Base-by-base conservation (phyloP, 2,888 invertebrate species). In the Anthrax anthrax region DNA sequence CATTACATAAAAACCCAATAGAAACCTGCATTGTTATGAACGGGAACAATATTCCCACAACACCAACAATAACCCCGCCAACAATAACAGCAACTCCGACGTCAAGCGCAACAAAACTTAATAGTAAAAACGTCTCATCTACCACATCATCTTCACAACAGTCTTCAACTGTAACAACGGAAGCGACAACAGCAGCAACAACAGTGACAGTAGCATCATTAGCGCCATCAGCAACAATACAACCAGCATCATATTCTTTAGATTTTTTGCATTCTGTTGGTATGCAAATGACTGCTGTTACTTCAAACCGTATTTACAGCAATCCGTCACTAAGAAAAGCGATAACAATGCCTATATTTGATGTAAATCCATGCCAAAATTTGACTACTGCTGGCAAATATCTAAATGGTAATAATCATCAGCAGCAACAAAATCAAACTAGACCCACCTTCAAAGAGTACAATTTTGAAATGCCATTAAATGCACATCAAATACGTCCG, bases 181-280 rank as follows among this genome's bases (percentile, higher is more conserved):
- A 40, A 37, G 40, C 37, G 40, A 41, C 29, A 32, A 12, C 29
- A 12, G 37, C 37, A 37, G 27, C 41, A 37, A 37, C 29, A 42
- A 9, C 36, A 18, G 37, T 18, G 42, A 29, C n/a, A 12, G 12
- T 12, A 12, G 13, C 9, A 1, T 9, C 12, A 42, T 37, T 42
- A 37, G 27, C 42, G 13, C 37, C 41, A 9, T 48, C 54, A 18
- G 50, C 51, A 38, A 48, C 53, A 42, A 44, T 52, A 36, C 27
- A 27, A 10, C 48, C 54, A 19, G 49, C 51, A 38, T 57, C 60
- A 5, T 62, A 62, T 52, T 53, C 57, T 12, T 52, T 62, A 39
- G 60, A 61, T 47, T 61, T 61, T 50, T 51, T 62, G 44, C 60
- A 61, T 52, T 58, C 59, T 17, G 59, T 61, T n/a, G 59, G 61